Percentiles rank a stretch among this genome's conserved stretches.
phyloP scores from a whole-genome alignment of 2,797 vertebrate genomes.

The Hemibagrus guttatus region DNA sequence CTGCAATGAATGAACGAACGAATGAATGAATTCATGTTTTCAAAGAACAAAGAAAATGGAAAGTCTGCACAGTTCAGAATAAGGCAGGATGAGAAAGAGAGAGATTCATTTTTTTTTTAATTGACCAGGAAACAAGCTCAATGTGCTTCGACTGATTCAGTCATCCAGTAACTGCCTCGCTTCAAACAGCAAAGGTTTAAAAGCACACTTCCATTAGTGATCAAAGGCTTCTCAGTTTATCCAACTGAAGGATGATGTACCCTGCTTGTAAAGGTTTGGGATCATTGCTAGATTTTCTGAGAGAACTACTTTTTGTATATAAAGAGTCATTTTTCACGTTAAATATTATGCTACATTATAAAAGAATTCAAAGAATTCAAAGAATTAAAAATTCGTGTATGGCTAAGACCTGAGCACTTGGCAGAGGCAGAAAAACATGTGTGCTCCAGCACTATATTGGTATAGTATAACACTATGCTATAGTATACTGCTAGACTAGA shows the following conservation, averaged over 20 bases:
- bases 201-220: conserved; percentile 40
- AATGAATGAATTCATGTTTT: too few species aligned
- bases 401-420: not conserved
- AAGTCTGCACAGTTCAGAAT: not conserved
- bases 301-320: not conserved
- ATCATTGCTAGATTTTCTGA: not conserved
- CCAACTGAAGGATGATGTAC: not conserved
- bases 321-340: not conserved
- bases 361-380: too few species aligned
- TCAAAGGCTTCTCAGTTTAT: conserved; percentile 38
- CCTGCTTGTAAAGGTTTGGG: not conserved
- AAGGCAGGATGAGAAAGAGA: conserved; percentile 6
- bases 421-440: not conserved
- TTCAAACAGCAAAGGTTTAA: conserved; percentile 52
- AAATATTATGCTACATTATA: not conserved
- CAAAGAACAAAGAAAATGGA: not conserved
- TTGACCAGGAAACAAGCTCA: conserved; percentile 28
- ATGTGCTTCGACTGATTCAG: conserved; percentile 44
- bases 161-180: conserved; percentile 40
- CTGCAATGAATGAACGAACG: not conserved
- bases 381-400: not conserved
- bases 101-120: conserved; percentile 1
- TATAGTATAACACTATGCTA: too few species aligned
- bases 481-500: not conserved
- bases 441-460: not conserved